A percentile compares a stretch with the other conserved stretches of the same genome.
Conservation (phyloP, 1,140 invertebrate genomes). For the Halesus radiatus region DNA sequence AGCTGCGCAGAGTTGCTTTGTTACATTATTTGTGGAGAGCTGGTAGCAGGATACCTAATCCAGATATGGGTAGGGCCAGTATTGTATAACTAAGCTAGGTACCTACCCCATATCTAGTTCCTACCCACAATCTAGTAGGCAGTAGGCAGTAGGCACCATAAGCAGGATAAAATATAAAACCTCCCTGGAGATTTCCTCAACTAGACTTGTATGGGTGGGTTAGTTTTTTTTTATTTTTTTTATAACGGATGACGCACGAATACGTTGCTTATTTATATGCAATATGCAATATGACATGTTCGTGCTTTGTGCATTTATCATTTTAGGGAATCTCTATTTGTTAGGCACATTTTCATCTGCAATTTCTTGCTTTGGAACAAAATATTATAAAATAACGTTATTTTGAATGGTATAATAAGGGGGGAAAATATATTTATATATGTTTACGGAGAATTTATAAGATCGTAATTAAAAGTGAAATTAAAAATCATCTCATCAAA, state of each 20-base stretch:
- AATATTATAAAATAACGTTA: too few relatives aligned
- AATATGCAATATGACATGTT: slow-evolving; percentile 16
- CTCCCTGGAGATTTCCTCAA: slow-evolving; percentile 48
- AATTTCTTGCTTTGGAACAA: too few relatives aligned
- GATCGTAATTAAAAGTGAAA: too few relatives aligned
- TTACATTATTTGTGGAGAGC: slow-evolving; percentile 47
- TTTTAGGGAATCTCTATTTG: not conserved
- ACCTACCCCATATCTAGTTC: slow-evolving; percentile 19
- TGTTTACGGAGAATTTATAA: too few relatives aligned
- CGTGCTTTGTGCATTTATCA: slow-evolving; percentile 1
- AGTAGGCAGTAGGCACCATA: too few relatives aligned
- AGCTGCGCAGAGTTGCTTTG: slow-evolving; percentile 50
- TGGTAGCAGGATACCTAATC: slow-evolving; percentile 22
- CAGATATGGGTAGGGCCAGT: slow-evolving; percentile 24
- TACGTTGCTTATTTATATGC: slow-evolving; percentile 25
- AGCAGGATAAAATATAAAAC: slow-evolving; percentile 47
- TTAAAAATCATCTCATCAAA: too few relatives aligned
- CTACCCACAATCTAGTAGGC: too few relatives aligned
- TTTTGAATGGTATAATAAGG: too few relatives aligned
- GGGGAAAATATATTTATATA: too few relatives aligned
- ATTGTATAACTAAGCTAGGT: slow-evolving; percentile 33
- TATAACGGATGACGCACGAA: not conserved
- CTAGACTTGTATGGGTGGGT: slow-evolving; percentile 44
- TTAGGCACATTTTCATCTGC: too few relatives aligned
- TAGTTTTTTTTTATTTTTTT: too few relatives aligned